These are phyloP conservation scores for Bucorvus abyssinicus DNA, from an alignment of 2,797 vertebrate genomes.

Conservation along the genomic window DNA sequence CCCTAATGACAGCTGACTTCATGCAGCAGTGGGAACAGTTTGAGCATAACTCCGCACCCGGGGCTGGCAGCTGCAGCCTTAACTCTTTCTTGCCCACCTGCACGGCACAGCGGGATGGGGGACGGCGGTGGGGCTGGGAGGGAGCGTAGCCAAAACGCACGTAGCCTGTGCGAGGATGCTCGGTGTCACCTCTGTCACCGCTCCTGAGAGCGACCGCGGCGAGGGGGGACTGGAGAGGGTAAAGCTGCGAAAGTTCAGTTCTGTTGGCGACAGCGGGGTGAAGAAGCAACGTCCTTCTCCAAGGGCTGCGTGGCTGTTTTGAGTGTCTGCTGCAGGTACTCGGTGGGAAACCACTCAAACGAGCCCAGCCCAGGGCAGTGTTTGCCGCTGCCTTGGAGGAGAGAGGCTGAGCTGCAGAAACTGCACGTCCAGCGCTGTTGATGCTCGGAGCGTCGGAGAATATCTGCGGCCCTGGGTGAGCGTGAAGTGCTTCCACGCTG, in stretches of 20 bases:
- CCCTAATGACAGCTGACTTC: conserved; percentile 80
- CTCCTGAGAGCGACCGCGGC: background rate
- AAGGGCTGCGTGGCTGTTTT: accelerated
- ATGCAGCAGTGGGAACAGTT: conserved; percentile 77
- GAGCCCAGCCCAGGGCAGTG: accelerated
- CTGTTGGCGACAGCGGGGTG: accelerated
- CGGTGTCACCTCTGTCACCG: background rate
- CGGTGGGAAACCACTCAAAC: background rate
- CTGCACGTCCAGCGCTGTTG: background rate
- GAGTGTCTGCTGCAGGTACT: background rate
- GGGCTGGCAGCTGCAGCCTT: conserved; percentile 73
- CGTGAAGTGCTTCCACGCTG: background rate
- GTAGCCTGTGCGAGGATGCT: background rate
- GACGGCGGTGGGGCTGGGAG: accelerated
- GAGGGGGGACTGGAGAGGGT: accelerated
- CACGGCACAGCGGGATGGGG: accelerated
- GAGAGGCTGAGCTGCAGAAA: background rate
- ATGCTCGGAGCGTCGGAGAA: background rate
- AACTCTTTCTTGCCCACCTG: conserved; percentile 72
- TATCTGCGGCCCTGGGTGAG: background rate
- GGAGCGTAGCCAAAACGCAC: background rate
- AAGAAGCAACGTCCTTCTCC: background rate
- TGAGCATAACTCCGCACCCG: conserved; percentile 70
- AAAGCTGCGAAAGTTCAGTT: accelerated
- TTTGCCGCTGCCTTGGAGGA: background rate